Evolutionary conservation across 1,140 invertebrate species (phyloP), one percentile per base, ranked within the genome.

Genomic region (Ctenoplectra terminalis): DNA sequence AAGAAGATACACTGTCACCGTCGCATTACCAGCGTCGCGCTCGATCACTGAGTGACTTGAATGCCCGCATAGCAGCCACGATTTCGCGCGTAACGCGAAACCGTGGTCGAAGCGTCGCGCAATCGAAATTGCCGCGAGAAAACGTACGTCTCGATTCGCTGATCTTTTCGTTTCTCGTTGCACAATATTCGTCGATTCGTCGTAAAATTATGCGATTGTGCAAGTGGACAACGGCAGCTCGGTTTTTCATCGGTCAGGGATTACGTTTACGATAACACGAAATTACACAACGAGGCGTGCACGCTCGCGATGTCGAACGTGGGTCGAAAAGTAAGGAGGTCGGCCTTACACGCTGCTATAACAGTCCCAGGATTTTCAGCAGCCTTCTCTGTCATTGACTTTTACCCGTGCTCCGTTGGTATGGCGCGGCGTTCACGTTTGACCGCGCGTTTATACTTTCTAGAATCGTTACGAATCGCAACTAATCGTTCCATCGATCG

Each of bases 211-310:
- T 26, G 37, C 70, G 56, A 43, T 71, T 60, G 6, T 43, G 43
- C 31, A 71, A 73, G 15, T 11, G 67, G 23, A 2, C 2, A 48
- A 2, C 46, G 46, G 46, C 46, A 1, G 8, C 0, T 40, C 9
- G 56, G 17, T 79, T 79, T 72, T 63, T 43, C 31, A 46, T 54
- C 37, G 77, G 43, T 8, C 6, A 31, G 48, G 64, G 20, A 34
- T 79, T 72, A 63, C 77, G 77, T 79, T 73, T 64, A 73, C 69
- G 70, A 80, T 80, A 80, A 73, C 56, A 52, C 26, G 58, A 80
- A 64, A 79, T 79, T 79, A 73, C 77, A 61, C 77, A 79, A 79
- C 56, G 77, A n/a, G 56, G 37, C 52, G 37, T 23, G 40, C 31
- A 3, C 5, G 23, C 11, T 9, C 23, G 15, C 52, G 40, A n/a